Conservation (phyloP, 2,888 invertebrate genomes). For the Leptopilina drosophilae region DNA sequence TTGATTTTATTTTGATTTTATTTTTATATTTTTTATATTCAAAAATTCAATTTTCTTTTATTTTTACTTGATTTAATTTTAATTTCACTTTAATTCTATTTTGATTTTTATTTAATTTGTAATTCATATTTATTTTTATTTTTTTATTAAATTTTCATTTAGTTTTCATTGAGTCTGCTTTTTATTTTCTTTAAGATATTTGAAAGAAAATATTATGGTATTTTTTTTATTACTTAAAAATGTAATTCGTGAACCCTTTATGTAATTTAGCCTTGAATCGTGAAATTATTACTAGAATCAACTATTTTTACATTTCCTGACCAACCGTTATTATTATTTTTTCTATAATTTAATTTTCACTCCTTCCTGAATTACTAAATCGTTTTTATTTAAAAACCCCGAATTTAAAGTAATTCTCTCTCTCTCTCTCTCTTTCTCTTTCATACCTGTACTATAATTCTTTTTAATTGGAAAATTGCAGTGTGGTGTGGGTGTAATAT, state of each 20-base stretch:
- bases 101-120: too few species aligned
- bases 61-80: too few species aligned
- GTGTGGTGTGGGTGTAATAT: conserved; percentile 36
- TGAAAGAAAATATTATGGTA: background rate
- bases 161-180: too few species aligned
- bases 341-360: background rate
- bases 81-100: too few species aligned
- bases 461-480: conserved; percentile 39
- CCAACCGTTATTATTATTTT: background rate
- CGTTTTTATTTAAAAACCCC: conserved; percentile 22
- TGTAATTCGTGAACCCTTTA: too few species aligned
- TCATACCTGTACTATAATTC: conserved; percentile 34
- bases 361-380: conserved; percentile 22
- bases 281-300: conserved; percentile 26
- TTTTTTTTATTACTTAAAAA: background rate
- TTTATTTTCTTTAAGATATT: too few species aligned
- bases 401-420: background rate
- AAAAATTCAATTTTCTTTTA: too few species aligned
- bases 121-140: too few species aligned
- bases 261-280: background rate
- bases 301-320: background rate
- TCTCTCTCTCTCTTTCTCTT: too few species aligned
- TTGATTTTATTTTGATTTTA: too few species aligned
- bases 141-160: too few species aligned
- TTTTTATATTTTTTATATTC: too few species aligned